Percentiles rank a stretch among this genome's conserved stretches.
phyloP scores from a whole-genome alignment of 2,797 vertebrate genomes.

The Gambelia wislizenii region DNA sequence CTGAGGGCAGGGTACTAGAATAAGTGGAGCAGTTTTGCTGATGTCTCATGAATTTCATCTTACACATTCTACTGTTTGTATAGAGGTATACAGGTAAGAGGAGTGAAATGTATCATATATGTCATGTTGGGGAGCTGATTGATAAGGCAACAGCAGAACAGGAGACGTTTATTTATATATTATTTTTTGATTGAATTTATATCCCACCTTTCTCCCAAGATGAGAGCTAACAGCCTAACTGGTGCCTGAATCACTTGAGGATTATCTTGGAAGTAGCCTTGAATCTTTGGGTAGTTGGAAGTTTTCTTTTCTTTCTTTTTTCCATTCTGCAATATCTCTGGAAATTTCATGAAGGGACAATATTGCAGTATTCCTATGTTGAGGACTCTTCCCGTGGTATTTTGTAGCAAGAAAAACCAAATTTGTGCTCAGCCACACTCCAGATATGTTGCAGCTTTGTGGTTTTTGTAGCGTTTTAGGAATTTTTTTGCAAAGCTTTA shows the following conservation, averaged over 20 bases:
- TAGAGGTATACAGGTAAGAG: background rate
- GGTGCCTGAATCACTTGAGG: background rate
- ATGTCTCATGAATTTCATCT: background rate
- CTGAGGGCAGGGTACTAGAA: background rate
- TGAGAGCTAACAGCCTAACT: too few species aligned
- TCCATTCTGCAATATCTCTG: background rate
- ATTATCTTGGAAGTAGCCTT: background rate
- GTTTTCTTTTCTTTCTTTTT: rapidly evolving
- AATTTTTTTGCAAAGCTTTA: background rate
- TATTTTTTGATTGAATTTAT: background rate
- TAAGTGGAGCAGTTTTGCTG: background rate
- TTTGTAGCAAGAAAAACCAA: background rate
- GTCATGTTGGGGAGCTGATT: background rate
- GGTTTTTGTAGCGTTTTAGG: background rate
- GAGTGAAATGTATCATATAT: too few species aligned
- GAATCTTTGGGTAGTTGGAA: background rate
- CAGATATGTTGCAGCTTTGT: background rate
- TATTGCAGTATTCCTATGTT: background rate
- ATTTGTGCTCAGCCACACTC: background rate
- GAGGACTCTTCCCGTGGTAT: background rate
- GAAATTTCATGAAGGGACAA: background rate
- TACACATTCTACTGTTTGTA: background rate
- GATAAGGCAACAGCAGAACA: background rate
- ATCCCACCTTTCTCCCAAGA: too few species aligned
- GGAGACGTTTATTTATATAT: background rate